Base-by-base conservation (phyloP, 2,888 invertebrate genomes). In the Heliothis peltigera region DNA sequence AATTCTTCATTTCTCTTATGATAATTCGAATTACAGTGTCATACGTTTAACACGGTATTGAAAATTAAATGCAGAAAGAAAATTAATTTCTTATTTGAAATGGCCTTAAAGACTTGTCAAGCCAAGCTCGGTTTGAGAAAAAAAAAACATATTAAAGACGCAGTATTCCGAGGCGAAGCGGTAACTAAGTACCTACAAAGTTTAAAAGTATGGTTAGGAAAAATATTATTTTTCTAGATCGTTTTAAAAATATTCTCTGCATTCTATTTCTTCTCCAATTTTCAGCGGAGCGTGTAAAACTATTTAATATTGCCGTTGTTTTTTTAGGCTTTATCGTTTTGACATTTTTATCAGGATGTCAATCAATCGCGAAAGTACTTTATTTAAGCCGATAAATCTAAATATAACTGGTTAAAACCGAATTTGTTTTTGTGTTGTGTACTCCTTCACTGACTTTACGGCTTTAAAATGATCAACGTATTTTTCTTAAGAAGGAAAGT, bases 201-300 rank as follows among this genome's bases (percentile, higher is more conserved):
- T 64, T 64, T 52, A 55, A 72, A 74, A 72, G 64, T 79, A 77
- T 61, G 66, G 83, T 78, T 71, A 75, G 79, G 54, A 72, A 42
- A 76, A 77, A 59, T 56, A 35, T 61, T n/a, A 39, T 60, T 22
- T 28, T 17, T 51, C 17, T 28, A 65, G 54, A 56, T 42, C 39
- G 42, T 66, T 51, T 68, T 70, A 62, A 39, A 57, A 66, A 66
- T 56, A 51, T 68, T 75, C 60, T 63, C 69, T 47, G 42, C 64
- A 51, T 67, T 74, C 72, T 70, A 64, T 67, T 62, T 62, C 60
- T 81, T 68, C 57, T 67, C 56, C 70, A 42, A 54, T 62, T 48
- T 43, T 51, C 72, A 55, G 53, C 63, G 66, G 61, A 53, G 53
- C 60, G 74, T 70, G 53, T 76, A 70, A 65, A 63, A 72, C 70